A percentile compares a stretch with the other conserved stretches of the same genome.
Conservation (phyloP, 1,140 invertebrate genomes). For the Aradophagus sp. region DNA sequence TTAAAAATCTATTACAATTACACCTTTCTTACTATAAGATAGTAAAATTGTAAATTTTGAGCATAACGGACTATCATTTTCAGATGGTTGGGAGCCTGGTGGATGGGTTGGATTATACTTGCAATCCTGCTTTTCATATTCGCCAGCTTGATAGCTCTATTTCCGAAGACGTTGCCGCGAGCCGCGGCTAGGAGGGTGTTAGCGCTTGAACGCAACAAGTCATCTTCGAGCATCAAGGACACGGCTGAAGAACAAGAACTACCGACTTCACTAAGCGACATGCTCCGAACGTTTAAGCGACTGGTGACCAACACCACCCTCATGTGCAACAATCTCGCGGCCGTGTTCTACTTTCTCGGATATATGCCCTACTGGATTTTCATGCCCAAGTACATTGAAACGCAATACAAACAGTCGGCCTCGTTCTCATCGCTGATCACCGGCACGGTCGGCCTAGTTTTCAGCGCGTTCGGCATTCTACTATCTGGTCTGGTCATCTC, state of each 20-base stretch:
- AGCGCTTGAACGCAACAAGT: slow-evolving; percentile 70
- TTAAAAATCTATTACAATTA: too few relatives aligned
- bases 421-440: slow-evolving; percentile 81
- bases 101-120: slow-evolving; percentile 85
- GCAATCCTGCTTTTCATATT: slow-evolving; percentile 79
- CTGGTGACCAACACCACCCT: slow-evolving; percentile 80
- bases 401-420: slow-evolving; percentile 83
- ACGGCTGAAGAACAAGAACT: slow-evolving; percentile 65
- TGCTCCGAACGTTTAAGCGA: slow-evolving; percentile 79
- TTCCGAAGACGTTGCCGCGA: slow-evolving; percentile 80
- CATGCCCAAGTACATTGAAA: slow-evolving; percentile 85
- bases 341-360: slow-evolving; percentile 82
- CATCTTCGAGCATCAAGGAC: slow-evolving; percentile 63
- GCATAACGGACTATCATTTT: too few relatives aligned
- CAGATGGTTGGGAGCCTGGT: slow-evolving; percentile 86
- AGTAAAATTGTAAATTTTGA: too few relatives aligned
- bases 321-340: slow-evolving; percentile 81
- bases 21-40: too few relatives aligned
- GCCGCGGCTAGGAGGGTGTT: slow-evolving; percentile 77
- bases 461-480: slow-evolving; percentile 83
- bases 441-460: slow-evolving; percentile 82
- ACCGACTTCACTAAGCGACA: slow-evolving; percentile 76
- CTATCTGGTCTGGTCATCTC: slow-evolving; percentile 82
- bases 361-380: slow-evolving; percentile 86
- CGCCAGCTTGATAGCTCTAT: slow-evolving; percentile 79